Evolutionary conservation across 2,113 vertebrate genomes (phyloP), one percentile per base, ranked within the genome.

Genomic region (Setophaga coronata): DNA sequence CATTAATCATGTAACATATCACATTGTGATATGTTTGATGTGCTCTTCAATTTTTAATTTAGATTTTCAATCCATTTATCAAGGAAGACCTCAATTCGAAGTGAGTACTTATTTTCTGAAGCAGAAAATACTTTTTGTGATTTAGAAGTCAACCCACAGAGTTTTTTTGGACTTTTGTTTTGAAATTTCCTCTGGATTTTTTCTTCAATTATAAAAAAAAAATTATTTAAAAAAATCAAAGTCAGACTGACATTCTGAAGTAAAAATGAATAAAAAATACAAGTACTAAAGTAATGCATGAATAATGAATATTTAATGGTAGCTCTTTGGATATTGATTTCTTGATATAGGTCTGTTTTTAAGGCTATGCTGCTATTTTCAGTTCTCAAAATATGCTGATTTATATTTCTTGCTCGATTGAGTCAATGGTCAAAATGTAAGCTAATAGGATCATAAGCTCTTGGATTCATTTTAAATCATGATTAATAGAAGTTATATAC

Each of bases 151-250:
- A 6, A 15, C 3, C 9, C 1, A 48, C 43, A 5, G 10, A 7
- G 1, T 2, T 73, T 73, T 76, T 51, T 40, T 0, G 1, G 7
- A 43, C 9, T 0, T 7, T 54, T 36, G 5, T 24, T 42, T 33
- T 26, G 28, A 70, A 77, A 83, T 77, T 28, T n/a, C 12, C 4
- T 83, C 4, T n/a, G 45, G 13, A 29, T 1, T 34, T 67, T 40
- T 76, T 50, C 14, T 54, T 47, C 1, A 72, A 3, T 31, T 72
- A 42, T n/a, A 65, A 36, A 53, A 53, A 31, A 2, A 14, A 3
- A 74, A 2, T 34, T 67, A 57, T 4, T 43, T 7, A 61, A 65
- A 66, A 62, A 7, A 1, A 48, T 64, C 1, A 45, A 61, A 81
- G n/a, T 21, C 36, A 64, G 72, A 43, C 12, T 43, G 18, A 47